These are phyloP conservation scores for Melanophora roralis DNA, from an alignment of 2,888 invertebrate genomes.

Conservation along the genomic window DNA sequence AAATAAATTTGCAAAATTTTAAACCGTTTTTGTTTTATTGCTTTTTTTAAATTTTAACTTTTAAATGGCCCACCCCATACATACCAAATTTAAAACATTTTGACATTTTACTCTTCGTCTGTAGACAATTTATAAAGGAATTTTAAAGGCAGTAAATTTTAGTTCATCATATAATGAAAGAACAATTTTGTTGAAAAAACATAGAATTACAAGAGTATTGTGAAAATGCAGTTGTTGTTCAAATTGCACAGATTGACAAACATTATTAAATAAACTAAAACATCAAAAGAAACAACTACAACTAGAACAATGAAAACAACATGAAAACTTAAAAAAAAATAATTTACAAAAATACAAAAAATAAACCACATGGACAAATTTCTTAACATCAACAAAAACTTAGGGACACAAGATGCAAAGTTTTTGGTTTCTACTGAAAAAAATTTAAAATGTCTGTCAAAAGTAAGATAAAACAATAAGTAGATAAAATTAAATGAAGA, in stretches of 20 bases:
- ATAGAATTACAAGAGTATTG: neutral
- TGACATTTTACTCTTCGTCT: neutral
- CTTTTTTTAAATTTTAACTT: too few relatives aligned
- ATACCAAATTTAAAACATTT: slow-evolving; percentile 2
- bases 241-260: slow-evolving; percentile 63
- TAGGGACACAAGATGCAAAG: slow-evolving; percentile 40
- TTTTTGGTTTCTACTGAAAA: slow-evolving; percentile 26
- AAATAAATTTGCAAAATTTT: too few relatives aligned
- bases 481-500: neutral
- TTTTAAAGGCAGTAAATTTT: neutral
- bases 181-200: too few relatives aligned
- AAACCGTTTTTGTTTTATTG: too few relatives aligned
- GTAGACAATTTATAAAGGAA: neutral
- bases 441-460: slow-evolving; percentile 46
- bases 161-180: neutral
- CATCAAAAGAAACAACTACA: too few relatives aligned
- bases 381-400: slow-evolving; percentile 32
- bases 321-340: too few relatives aligned
- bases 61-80: too few relatives aligned
- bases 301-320: slow-evolving; percentile 32
- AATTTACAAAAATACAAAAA: slow-evolving; percentile 21
- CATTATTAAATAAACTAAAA: slow-evolving; percentile 40
- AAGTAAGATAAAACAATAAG: slow-evolving; percentile 51
- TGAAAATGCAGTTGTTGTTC: slow-evolving; percentile 43
- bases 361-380: slow-evolving; percentile 31